Base-by-base conservation (phyloP, 1,140 invertebrate genomes). In the Rhynchophorus ferrugineus region DNA sequence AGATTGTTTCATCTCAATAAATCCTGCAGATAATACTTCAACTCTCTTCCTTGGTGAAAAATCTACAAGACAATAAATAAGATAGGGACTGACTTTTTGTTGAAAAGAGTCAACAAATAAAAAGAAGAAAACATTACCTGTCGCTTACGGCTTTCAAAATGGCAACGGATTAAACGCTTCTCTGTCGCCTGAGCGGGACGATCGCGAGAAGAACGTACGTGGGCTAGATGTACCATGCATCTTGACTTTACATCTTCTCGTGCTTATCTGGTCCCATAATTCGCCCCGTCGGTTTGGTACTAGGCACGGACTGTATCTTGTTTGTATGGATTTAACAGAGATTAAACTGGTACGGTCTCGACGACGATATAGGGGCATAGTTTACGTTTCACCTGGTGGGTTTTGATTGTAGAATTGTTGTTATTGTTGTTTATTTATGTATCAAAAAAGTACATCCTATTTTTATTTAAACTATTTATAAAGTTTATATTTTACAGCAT, bases 141-240 rank as follows among this genome's bases (percentile, higher is more conserved):
- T 41, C 17, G n/a, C 38, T 3, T 5, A 41, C 3, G 3, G 39
- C 9, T 14, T n/a, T 8, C 16, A 44, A 44, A 44, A 44, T 44
- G 22, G 22, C 42, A 33, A n/a, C 42, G 22, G 13, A 24, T 44
- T 33, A 44, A 44, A 20, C 20, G 24, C 42, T 44, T 29, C 24
- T 44, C 24, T 44, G 49, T 48, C 47, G 35, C 39, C 49, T 53
- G 51, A 58, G 45, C 57, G 21, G 37, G 21, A 35, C 48, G 51
- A 54, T 62, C 54, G 57, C 62, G 55, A 63, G 57, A 36, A 61
- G n/a, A n/a, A n/a, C n/a, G n/a, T n/a, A 64, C 63, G 63, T 65
- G 61, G 61, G 63, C 60, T 65, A 65, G 63, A 65, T 64, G 63
- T 62, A 62, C 59, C 49, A 60, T 59, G 62, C 54, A 65, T 65